phyloP scores from a whole-genome alignment of 2,113 vertebrate genomes.

The Rissa tridactyla region DNA sequence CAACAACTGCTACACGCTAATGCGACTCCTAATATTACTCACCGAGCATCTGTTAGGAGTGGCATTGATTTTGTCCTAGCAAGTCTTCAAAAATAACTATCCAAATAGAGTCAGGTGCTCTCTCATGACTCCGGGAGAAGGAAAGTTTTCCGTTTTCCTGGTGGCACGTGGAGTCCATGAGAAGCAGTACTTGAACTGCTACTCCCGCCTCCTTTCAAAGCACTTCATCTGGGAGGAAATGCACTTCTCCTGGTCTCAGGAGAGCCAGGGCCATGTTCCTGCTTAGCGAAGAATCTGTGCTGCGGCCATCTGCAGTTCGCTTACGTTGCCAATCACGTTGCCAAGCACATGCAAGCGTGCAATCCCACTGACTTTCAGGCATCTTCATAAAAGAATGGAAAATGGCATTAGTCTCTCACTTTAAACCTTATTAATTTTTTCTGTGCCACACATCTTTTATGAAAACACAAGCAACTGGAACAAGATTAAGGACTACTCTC shows the following conservation, averaged over 20 bases:
- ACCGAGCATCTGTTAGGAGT: not conserved
- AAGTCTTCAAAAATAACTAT: not conserved
- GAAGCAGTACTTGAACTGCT: not conserved
- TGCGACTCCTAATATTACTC: fast-evolving
- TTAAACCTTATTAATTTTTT: not conserved
- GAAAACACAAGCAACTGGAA: not conserved
- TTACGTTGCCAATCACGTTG: fast-evolving
- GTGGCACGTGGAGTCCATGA: not conserved
- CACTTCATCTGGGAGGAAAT: not conserved
- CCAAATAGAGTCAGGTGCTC: not conserved
- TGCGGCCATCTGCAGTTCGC: fast-evolving
- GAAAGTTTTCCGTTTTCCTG: not conserved
- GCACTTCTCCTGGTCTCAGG: not conserved
- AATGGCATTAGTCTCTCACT: not conserved
- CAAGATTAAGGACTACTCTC: not conserved
- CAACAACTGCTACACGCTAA: not conserved
- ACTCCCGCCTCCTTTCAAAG: not conserved
- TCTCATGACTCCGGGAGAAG: not conserved
- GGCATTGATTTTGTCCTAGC: not conserved
- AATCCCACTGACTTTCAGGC: not conserved
- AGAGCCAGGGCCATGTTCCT: not conserved
- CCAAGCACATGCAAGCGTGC: not conserved
- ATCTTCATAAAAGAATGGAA: not conserved
- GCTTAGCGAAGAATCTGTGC: fast-evolving
- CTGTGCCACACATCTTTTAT: not conserved